Percentiles rank a stretch among this genome's conserved stretches.
Evolutionary conservation across 2,888 invertebrate species (phyloP).

Genomic region (Cremastinae sp.): DNA sequence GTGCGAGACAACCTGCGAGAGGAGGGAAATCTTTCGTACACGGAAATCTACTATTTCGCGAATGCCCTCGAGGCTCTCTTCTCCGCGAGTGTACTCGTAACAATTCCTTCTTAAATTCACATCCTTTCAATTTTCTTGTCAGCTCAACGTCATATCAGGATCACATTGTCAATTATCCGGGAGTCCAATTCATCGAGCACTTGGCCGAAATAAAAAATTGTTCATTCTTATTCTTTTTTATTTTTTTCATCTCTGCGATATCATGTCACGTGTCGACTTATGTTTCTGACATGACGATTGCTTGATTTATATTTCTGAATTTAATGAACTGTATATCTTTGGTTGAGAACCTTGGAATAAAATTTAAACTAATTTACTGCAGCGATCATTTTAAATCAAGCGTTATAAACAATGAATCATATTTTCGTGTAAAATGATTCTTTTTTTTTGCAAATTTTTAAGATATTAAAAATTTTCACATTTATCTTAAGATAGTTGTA

Average conservation of each 20-base stretch:
- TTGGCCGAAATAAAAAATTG: slow-evolving; percentile 10
- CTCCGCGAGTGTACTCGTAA: slow-evolving; percentile 27
- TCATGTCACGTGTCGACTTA: no score
- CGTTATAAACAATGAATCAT: no score
- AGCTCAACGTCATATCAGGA: slow-evolving; percentile 30
- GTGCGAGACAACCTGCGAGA: slow-evolving; percentile 27
- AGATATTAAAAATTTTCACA: no score
- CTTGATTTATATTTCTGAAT: no score
- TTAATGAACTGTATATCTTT: no score
- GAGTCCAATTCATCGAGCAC: slow-evolving; percentile 23
- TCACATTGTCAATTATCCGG: slow-evolving; percentile 40
- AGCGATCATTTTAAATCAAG: no score
- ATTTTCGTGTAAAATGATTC: no score
- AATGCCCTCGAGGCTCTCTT: slow-evolving; percentile 20
- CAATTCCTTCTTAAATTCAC: slow-evolving; percentile 6
- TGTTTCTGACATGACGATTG: no score
- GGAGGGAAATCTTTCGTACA: slow-evolving; percentile 45
- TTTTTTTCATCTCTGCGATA: background rate
- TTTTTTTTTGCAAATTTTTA: no score
- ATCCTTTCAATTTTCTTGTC: slow-evolving; percentile 45
- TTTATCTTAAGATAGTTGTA: no score
- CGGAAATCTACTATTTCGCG: slow-evolving; percentile 28
- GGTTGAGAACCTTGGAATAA: no score
- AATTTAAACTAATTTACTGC: no score
- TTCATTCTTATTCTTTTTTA: background rate